Conservation (phyloP, 2,113 vertebrate genomes). For the Pangasianodon hypophthalmus region DNA sequence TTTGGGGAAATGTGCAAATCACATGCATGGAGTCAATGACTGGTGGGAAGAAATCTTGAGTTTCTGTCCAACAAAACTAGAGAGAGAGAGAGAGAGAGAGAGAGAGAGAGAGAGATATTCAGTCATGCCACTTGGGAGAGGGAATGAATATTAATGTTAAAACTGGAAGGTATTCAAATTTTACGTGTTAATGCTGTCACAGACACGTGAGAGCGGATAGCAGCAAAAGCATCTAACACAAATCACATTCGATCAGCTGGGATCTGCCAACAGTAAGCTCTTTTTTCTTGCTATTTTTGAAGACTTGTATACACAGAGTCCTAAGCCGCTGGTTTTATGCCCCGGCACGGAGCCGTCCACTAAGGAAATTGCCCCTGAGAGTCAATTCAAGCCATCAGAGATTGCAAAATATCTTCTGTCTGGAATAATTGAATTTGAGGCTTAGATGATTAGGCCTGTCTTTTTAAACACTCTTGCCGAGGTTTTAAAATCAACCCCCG, state of each 20-base stretch:
- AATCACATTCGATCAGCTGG: background rate
- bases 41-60: slow-evolving; percentile 23
- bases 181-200: background rate
- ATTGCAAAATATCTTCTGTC: slow-evolving; percentile 52
- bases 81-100: background rate
- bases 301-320: slow-evolving; percentile 17
- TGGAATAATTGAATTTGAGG: slow-evolving; percentile 59
- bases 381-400: slow-evolving; percentile 53
- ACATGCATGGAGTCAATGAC: slow-evolving; percentile 37
- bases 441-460: slow-evolving; percentile 58
- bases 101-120: background rate
- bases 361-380: slow-evolving; percentile 49
- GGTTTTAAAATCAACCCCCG: slow-evolving; percentile 23
- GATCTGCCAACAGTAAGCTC: background rate
- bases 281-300: background rate
- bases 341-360: slow-evolving; percentile 49
- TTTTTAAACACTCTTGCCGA: slow-evolving; percentile 47
- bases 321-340: slow-evolving; percentile 49
- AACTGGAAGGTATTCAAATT: background rate
- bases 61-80: slow-evolving; percentile 15
- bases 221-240: background rate
- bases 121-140: background rate
- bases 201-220: background rate
- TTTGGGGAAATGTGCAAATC: slow-evolving; percentile 45
- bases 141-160: background rate